Percentiles rank a stretch among this genome's conserved stretches.
Evolutionary conservation across 2,888 invertebrate genomes (phyloP).

Genomic region (Nezara viridula): DNA sequence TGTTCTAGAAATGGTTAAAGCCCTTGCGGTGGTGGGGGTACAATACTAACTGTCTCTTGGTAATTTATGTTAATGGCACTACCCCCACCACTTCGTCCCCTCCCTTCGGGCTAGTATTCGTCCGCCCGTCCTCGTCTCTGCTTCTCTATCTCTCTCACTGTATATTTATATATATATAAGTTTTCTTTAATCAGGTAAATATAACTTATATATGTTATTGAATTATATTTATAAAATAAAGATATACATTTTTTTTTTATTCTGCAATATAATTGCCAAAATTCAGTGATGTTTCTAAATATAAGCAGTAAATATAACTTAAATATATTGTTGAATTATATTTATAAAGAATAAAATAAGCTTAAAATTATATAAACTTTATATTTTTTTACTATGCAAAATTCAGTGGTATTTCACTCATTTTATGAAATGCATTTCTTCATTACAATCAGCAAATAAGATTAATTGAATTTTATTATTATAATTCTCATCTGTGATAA

Average conservation of each 20-base stretch:
- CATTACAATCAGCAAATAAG: neutral
- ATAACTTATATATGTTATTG: neutral
- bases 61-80: constrained; percentile 64
- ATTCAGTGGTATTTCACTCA: neutral
- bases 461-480: too few relatives aligned
- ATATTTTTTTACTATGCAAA: neutral
- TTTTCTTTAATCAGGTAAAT: neutral
- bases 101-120: constrained; percentile 9
- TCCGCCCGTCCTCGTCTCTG: constrained; percentile 24
- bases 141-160: neutral
- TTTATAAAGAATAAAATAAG: too few relatives aligned
- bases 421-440: neutral
- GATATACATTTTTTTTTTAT: neutral
- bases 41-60: constrained; percentile 64
- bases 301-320: too few relatives aligned
- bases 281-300: too few relatives aligned
- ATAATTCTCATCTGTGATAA: too few relatives aligned
- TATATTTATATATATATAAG: neutral
- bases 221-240: neutral
- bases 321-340: too few relatives aligned
- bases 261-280: too few relatives aligned
- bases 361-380: too few relatives aligned
- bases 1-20: constrained; percentile 39
- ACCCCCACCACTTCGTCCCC: constrained; percentile 34
- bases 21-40: constrained; percentile 32